phyloP scores from a whole-genome alignment of 2,113 vertebrate genomes.

The Pongo pygmaeus region DNA sequence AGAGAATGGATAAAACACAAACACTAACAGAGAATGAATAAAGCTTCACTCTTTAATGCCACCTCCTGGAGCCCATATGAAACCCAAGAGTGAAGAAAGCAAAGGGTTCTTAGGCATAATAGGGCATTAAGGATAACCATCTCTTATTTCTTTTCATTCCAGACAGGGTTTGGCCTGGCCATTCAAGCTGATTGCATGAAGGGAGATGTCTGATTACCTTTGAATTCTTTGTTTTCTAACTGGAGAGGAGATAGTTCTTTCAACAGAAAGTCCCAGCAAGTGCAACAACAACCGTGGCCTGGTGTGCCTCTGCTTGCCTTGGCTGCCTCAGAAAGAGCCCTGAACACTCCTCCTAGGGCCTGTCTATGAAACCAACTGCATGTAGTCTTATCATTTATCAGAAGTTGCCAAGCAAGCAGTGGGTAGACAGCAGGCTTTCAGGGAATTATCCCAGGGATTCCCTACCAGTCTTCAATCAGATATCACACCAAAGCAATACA shows the following conservation, averaged over 20 bases:
- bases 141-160: background rate
- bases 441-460: background rate
- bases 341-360: background rate
- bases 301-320: background rate
- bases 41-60: background rate
- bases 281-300: background rate
- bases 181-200: background rate
- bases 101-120: background rate
- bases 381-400: background rate
- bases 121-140: background rate
- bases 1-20: background rate
- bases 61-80: background rate
- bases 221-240: background rate
- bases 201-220: background rate
- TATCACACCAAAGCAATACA: background rate
- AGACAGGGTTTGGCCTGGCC: background rate
- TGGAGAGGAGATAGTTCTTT: background rate
- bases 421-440: background rate
- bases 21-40: background rate
- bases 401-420: background rate
- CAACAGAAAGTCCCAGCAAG: background rate
- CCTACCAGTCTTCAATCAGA: background rate
- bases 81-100: background rate
- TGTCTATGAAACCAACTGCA: background rate
- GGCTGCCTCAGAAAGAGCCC: background rate